Evolutionary conservation across 2,888 invertebrate genomes (phyloP).

Genomic region (Homarus gammarus): DNA sequence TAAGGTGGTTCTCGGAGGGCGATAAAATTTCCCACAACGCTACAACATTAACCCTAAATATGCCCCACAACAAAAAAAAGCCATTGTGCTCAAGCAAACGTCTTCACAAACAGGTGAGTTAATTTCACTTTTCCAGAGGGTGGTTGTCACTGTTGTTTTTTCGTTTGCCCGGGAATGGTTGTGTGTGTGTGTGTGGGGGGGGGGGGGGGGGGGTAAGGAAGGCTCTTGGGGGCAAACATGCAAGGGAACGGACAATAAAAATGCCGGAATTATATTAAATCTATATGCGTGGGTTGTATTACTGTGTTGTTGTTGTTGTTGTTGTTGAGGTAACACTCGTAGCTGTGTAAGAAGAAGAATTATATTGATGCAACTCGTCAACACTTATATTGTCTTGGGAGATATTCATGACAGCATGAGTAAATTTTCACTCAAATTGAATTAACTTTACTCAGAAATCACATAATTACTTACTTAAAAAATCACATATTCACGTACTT

Average conservation of each 20-base stretch:
- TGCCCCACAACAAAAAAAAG: conserved; percentile 62
- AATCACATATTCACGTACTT: too few relatives aligned
- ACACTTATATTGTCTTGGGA: neutral
- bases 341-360: too few relatives aligned
- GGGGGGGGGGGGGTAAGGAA: too few relatives aligned
- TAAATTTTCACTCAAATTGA: too few relatives aligned
- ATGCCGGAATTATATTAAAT: conserved; percentile 21
- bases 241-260: neutral
- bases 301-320: neutral
- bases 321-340: neutral
- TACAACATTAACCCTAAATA: conserved; percentile 59
- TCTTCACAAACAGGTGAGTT: conserved; percentile 68
- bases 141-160: conserved; percentile 31
- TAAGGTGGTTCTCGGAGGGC: conserved; percentile 38
- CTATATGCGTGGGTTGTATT: neutral
- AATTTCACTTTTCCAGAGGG: conserved; percentile 57
- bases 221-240: neutral
- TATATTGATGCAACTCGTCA: neutral
- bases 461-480: too few relatives aligned
- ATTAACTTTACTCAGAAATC: too few relatives aligned
- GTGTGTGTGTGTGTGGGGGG: too few relatives aligned
- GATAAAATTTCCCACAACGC: conserved; percentile 43
- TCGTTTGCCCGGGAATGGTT: conserved; percentile 13
- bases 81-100: conserved; percentile 62
- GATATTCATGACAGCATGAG: neutral